Base-by-base conservation (phyloP, 2,797 vertebrate genomes). In the Amphiprion clarkii region DNA sequence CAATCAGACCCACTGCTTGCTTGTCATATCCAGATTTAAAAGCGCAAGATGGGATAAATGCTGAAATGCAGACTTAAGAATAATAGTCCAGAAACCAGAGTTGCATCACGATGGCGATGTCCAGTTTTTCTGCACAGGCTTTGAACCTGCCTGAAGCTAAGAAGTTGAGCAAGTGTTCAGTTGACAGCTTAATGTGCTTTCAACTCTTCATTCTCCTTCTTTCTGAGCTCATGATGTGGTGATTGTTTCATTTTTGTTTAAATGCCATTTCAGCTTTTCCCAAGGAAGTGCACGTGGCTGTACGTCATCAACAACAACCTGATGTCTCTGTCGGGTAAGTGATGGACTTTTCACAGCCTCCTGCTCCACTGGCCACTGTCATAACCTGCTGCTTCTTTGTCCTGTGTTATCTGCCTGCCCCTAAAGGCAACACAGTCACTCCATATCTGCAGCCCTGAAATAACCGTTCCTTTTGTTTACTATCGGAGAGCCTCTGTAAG, bases 271-370 rank as follows among this genome's bases (percentile, higher is more conserved):
- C 66, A 99, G 98, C 93, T 99, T 76, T 99, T 99, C 85, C 98
- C 98, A 3, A 94, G 98, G 46, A 97, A 96, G 82, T 99, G 98
- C 69, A 99, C 97, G 0, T 99, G 98, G 98, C 95, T 99, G 0
- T 99, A 99, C 2, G 94, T 99, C 40, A 99, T 99, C 96, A 99
- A 99, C 95, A 99, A 99, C 93, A 98, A 97, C 90, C 93, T 99
- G 76, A 99, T 99, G 97, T 99, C 98, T 79, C 89, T 99, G 88
- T 99, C 98, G 86, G 98, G 98, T 99, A 92, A 69, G 96, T 94
- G 71, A 46, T 7, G 29, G 23, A n/a, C 44, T 64, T 48, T 54
- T 74, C 60, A 19, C 67, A 5, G 31, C 83, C 54, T 57, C 48
- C 74, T 71, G 69, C 86, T 86, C 74, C 76, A 71, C 81, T 42